A percentile compares a stretch with the other conserved stretches of the same genome.
These are phyloP conservation scores for Adelphocoris suturalis DNA, from an alignment of 2,888 invertebrate genomes.

Conservation along the genomic window DNA sequence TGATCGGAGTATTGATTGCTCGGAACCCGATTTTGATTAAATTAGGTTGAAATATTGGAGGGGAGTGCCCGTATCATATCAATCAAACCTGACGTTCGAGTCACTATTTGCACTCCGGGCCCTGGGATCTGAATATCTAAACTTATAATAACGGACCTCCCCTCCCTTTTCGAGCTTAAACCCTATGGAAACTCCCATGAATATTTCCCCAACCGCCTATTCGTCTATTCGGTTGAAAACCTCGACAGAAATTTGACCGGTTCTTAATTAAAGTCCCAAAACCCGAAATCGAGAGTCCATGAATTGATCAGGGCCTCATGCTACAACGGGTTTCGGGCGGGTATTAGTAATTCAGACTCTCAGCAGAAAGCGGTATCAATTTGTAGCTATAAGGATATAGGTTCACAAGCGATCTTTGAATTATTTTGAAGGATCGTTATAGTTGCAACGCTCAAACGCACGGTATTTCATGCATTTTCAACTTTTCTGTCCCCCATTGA, in stretches of 20 bases:
- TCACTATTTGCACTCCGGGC: constrained; percentile 4
- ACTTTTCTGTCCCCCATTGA: constrained; percentile 4
- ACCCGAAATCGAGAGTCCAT: constrained; percentile 20
- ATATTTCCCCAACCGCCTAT: constrained; percentile 42
- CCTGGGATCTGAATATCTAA: constrained; percentile 13
- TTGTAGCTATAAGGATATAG: constrained; percentile 53
- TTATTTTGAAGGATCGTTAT: constrained; percentile 47
- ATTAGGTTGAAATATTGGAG: constrained; percentile 29
- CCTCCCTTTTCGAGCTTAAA: neutral
- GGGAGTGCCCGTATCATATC: constrained; percentile 7
- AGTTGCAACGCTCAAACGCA: constrained; percentile 43
- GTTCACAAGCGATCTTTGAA: constrained; percentile 17
- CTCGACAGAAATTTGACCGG: constrained; percentile 13
- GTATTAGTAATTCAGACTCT: constrained; percentile 12
- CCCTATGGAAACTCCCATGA: neutral
- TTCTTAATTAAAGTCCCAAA: constrained; percentile 54
- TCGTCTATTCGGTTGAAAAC: constrained; percentile 44
- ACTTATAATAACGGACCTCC: constrained; percentile 15
- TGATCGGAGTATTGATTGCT: constrained; percentile 8
- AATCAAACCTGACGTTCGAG: constrained; percentile 17
- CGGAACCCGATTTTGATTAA: constrained; percentile 22
- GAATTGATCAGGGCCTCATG: constrained; percentile 29
- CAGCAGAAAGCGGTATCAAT: constrained; percentile 51
- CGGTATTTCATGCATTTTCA: constrained; percentile 44
- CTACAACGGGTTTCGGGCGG: neutral